Evolutionary conservation across 2,797 vertebrate species (phyloP), one percentile per base, ranked within the genome.

Genomic region (Nyctibius grandis): DNA sequence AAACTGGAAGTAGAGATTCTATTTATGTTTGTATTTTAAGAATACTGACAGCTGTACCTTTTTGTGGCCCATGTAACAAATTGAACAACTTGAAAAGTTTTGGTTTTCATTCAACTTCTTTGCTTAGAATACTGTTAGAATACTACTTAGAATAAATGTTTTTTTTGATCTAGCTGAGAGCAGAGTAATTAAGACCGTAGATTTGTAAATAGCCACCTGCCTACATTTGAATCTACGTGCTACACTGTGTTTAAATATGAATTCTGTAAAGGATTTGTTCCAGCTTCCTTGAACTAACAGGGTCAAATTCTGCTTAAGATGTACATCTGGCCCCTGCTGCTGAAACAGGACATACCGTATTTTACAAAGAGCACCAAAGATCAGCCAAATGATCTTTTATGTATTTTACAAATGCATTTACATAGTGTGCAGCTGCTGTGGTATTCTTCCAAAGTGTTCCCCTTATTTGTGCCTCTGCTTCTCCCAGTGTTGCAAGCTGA

Each of bases 391-490:
- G 54, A 88, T 89, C 64, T 89, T 84, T 86, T 53, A 78, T 77
- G 44, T 75, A 70, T 96, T 95, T 92, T 82, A 64, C 53, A 79
- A 90, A 95, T 53, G 36, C 48, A 72, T 83, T 89, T 94, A 64
- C n/a, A 42, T 56, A 86, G 44, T 20, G 22, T 85, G 88, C 88
- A 97, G 94, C 89, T 97, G 95, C 53, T 81, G 25, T 92, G 64
- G 57, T 93, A 56, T 77, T 94, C 59, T 83, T 96, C 88, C 96
- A 93, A 93, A 67, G 89, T 93, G 51, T 70, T 94, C 53, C 77
- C 83, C 76, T 95, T 88, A 54, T 59, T 91, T 91, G 92, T 95
- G 70, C 96, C 74, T 95, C 83, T 83, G n/a, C 36, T 87, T 94
- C n/a, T 92, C 59, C 80, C 72, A 77, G 31, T 73, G 53, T 15